Conservation (phyloP, 2,888 invertebrate species). For the Sinotaia quadrata region DNA sequence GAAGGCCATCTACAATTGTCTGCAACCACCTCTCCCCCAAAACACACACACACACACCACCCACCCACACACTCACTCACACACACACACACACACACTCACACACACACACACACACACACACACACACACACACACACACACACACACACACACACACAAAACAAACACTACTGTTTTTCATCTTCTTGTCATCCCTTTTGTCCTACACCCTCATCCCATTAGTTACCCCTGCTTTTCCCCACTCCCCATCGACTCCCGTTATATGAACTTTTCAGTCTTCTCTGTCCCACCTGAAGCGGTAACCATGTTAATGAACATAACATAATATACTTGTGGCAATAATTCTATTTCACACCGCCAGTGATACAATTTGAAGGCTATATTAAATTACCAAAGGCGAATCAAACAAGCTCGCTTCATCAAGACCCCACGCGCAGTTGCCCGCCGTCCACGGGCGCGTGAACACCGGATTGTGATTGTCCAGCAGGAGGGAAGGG, state of each 20-base stretch:
- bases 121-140: background rate
- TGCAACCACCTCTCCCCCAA: background rate
- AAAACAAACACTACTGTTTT: too few relatives aligned
- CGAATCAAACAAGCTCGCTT: slow-evolving; percentile 18
- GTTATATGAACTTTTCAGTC: background rate
- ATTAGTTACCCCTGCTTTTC: background rate
- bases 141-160: background rate
- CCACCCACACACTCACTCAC: background rate
- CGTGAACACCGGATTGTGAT: too few relatives aligned
- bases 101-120: background rate
- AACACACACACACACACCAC: background rate
- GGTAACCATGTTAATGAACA: slow-evolving; percentile 32
- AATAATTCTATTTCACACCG: slow-evolving; percentile 37
- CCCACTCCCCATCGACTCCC: background rate
- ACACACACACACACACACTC: background rate
- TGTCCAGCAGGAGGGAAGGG: too few relatives aligned
- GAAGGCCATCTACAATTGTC: background rate
- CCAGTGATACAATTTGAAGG: slow-evolving; percentile 35
- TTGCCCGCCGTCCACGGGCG: too few relatives aligned
- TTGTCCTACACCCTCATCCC: background rate
- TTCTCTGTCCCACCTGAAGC: slow-evolving; percentile 8
- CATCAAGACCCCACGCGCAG: too few relatives aligned
- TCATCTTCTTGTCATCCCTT: too few relatives aligned
- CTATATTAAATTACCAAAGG: slow-evolving; percentile 31
- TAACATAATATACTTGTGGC: slow-evolving; percentile 37